Conservation (phyloP, 2,113 vertebrate genomes). For the Psephotus haematonotus region DNA sequence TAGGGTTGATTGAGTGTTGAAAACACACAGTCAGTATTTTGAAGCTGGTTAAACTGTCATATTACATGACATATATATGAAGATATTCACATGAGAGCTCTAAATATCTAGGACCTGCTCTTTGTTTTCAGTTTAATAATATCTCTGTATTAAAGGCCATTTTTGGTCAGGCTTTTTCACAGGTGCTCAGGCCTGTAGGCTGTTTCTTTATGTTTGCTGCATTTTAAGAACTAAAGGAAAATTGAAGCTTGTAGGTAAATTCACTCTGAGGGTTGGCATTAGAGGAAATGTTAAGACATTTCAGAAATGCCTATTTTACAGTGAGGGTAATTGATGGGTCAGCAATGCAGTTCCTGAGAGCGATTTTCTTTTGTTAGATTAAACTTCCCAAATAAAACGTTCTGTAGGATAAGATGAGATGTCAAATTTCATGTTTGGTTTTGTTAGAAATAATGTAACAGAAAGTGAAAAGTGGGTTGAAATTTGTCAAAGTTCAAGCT, state of each 20-base stretch:
- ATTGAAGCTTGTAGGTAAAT: background rate
- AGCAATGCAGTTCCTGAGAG: background rate
- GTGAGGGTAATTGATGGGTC: background rate
- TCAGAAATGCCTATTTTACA: background rate
- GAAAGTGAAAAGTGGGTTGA: background rate
- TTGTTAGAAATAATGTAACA: background rate
- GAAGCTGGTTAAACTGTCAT: background rate
- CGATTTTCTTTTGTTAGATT: background rate
- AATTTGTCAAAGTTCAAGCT: background rate
- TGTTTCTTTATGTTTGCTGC: background rate
- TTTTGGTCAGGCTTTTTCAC: background rate
- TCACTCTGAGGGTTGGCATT: background rate
- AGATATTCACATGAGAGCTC: background rate
- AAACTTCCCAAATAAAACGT: slow-evolving; percentile 5
- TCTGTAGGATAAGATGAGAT: background rate
- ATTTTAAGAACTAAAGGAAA: background rate
- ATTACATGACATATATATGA: background rate
- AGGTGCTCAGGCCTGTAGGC: background rate
- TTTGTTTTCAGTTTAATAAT: background rate
- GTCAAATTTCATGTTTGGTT: background rate
- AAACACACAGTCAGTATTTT: background rate
- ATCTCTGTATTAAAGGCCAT: background rate
- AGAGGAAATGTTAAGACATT: slow-evolving; percentile 6
- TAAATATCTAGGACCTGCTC: background rate
- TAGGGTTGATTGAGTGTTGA: background rate